Conservation (phyloP, 2,888 invertebrate genomes). For the Athalia cordata region DNA sequence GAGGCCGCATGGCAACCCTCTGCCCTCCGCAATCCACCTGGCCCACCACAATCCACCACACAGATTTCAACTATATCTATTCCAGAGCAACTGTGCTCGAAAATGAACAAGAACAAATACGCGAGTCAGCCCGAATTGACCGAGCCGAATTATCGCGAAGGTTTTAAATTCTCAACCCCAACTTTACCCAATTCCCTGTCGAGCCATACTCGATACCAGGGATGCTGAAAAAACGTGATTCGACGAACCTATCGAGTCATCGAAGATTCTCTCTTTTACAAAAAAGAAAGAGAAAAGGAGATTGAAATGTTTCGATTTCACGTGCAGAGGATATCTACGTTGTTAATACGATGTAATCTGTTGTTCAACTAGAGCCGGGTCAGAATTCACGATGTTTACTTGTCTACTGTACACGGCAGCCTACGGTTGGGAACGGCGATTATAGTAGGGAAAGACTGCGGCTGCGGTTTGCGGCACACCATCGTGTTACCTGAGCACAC, state of each 20-base stretch:
- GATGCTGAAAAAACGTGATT: neutral
- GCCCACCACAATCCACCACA: conserved; percentile 18
- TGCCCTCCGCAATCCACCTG: conserved; percentile 4
- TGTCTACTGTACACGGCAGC: neutral
- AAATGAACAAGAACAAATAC: neutral
- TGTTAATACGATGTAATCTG: neutral
- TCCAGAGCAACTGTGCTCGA: neutral
- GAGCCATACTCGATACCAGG: neutral
- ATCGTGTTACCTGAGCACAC: conserved; percentile 35
- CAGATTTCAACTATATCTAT: neutral
- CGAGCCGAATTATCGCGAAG: neutral
- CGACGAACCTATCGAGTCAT: too few relatives aligned
- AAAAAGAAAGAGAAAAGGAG: too few relatives aligned
- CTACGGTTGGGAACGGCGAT: conserved; percentile 21
- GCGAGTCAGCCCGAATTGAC: neutral
- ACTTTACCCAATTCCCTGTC: neutral
- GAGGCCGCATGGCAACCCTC: neutral
- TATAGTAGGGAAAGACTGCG: conserved; percentile 34
- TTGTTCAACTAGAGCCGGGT: neutral
- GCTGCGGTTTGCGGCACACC: conserved; percentile 37
- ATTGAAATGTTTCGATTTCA: too few relatives aligned
- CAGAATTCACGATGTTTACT: neutral
- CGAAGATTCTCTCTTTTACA: too few relatives aligned
- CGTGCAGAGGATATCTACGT: neutral
- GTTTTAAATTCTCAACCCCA: neutral